Conservation (phyloP, 2,113 vertebrate species). For the Mastomys coucha region DNA sequence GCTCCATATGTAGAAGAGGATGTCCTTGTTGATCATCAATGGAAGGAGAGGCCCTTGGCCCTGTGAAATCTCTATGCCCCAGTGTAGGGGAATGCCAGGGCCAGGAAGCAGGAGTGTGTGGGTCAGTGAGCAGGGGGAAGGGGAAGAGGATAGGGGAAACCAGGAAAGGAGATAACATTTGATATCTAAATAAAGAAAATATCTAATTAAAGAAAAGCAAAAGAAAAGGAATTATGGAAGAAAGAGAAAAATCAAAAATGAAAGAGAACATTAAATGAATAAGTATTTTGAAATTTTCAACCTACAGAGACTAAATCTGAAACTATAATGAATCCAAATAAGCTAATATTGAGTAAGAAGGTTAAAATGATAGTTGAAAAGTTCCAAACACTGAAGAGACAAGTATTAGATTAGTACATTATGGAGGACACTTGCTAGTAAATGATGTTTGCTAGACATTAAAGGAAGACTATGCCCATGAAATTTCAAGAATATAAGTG, state of each 20-base stretch:
- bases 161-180: too few relatives aligned
- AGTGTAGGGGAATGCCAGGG: too few relatives aligned
- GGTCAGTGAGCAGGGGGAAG: too few relatives aligned
- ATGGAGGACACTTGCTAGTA: neutral
- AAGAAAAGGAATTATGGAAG: neutral
- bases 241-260: neutral
- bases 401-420: neutral
- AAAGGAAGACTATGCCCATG: too few relatives aligned
- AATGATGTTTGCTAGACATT: neutral
- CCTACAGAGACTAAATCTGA: neutral
- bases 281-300: neutral
- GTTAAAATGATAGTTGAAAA: neutral
- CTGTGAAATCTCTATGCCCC: too few relatives aligned
- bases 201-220: neutral
- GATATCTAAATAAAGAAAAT: too few relatives aligned
- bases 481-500: neutral
- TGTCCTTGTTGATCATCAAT: too few relatives aligned
- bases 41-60: too few relatives aligned
- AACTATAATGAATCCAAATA: neutral
- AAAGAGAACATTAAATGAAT: neutral
- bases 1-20: too few relatives aligned
- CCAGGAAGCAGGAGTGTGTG: too few relatives aligned
- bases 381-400: neutral
- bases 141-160: too few relatives aligned
- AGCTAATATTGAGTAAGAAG: neutral